Evolutionary conservation across 2,888 invertebrate species (phyloP).

Genomic region (Tetramorium bicarinatum): DNA sequence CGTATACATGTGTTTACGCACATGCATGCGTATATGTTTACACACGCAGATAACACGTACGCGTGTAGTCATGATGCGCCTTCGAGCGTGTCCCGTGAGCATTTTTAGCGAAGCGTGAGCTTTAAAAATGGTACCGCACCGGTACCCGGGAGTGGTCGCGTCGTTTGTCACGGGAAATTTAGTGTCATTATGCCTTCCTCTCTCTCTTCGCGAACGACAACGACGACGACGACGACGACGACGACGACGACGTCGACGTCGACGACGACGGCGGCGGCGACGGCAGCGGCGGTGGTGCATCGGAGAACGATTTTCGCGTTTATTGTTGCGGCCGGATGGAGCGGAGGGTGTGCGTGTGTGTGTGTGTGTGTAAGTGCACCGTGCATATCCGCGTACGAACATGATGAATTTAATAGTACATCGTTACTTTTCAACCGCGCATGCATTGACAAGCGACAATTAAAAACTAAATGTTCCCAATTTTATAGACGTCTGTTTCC

Average conservation of each 20-base stretch:
- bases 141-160: slow-evolving; percentile 45
- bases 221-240: not conserved
- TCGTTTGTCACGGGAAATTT: slow-evolving; percentile 65
- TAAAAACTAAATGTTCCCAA: slow-evolving; percentile 18
- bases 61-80: slow-evolving; percentile 16
- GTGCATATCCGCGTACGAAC: too few species aligned
- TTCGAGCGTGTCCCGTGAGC: slow-evolving; percentile 43
- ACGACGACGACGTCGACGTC: too few species aligned
- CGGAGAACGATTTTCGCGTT: slow-evolving; percentile 48
- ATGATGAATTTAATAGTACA: slow-evolving; percentile 5
- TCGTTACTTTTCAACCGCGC: slow-evolving; percentile 27
- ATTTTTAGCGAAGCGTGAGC: slow-evolving; percentile 50
- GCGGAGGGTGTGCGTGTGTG: not conserved
- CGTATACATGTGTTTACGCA: not conserved
- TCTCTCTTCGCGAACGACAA: not conserved
- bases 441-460: not conserved
- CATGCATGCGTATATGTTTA: not conserved
- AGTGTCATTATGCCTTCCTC: slow-evolving; percentile 65
- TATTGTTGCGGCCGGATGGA: slow-evolving; percentile 23
- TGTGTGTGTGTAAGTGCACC: not conserved
- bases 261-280: not conserved
- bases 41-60: not conserved
- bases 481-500: not conserved
- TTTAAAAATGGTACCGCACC: slow-evolving; percentile 60
- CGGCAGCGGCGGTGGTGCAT: slow-evolving; percentile 2